Evolutionary conservation across 2,888 invertebrate genomes (phyloP).

Genomic region (Nomada fucata): DNA sequence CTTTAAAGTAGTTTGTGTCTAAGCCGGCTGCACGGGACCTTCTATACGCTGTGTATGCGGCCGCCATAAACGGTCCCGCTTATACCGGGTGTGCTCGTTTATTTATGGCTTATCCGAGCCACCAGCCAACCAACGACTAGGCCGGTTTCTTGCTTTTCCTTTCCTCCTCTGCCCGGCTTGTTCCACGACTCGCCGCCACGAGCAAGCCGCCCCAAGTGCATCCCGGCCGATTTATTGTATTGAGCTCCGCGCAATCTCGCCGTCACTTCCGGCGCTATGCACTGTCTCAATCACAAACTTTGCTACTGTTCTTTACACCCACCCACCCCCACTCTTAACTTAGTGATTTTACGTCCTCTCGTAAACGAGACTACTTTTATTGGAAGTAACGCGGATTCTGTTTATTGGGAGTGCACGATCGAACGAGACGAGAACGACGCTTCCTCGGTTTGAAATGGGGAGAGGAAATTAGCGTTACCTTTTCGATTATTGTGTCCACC

Average conservation of each 20-base stretch:
- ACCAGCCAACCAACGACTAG: slow-evolving; percentile 23
- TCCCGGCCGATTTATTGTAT: slow-evolving; percentile 62
- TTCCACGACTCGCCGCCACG: slow-evolving; percentile 1
- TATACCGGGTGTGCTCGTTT: slow-evolving; percentile 72
- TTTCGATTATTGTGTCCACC: no score
- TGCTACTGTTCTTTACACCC: slow-evolving; percentile 26
- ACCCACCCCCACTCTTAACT: neutral
- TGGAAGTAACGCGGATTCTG: slow-evolving; percentile 14
- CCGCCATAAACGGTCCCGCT: slow-evolving; percentile 72
- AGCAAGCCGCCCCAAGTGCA: slow-evolving; percentile 34
- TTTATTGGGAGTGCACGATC: neutral
- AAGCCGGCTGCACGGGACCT: slow-evolving; percentile 63
- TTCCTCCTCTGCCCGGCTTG: neutral
- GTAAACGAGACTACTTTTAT: neutral
- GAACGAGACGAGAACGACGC: no score
- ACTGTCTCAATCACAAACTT: slow-evolving; percentile 50
- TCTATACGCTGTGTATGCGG: slow-evolving; percentile 68
- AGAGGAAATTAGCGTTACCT: neutral
- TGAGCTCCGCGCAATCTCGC: slow-evolving; percentile 58
- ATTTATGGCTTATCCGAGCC: slow-evolving; percentile 73
- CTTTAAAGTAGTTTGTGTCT: slow-evolving; percentile 74
- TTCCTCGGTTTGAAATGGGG: neutral
- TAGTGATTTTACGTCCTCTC: slow-evolving; percentile 11
- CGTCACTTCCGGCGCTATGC: slow-evolving; percentile 32
- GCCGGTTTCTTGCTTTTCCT: slow-evolving; percentile 54